A percentile compares a stretch with the other conserved stretches of the same genome.
Evolutionary conservation across 2,797 vertebrate species (phyloP).

Genomic region (Dromococcyx pavoninus): DNA sequence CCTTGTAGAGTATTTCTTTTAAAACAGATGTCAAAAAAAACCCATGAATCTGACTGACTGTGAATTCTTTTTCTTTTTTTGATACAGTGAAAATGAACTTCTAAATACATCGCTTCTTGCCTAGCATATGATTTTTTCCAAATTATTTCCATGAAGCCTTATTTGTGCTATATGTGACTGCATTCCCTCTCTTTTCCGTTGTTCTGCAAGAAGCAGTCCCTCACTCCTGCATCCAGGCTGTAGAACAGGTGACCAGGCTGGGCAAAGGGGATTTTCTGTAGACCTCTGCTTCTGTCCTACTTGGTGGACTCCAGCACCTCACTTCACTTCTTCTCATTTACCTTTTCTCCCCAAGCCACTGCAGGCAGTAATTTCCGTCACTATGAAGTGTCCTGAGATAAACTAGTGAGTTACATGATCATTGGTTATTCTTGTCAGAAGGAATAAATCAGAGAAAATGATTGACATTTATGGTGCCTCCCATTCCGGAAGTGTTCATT

Average conservation of each 20-base stretch:
- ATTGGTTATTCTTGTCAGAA: background rate
- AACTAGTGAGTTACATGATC: background rate
- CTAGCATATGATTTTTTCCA: background rate
- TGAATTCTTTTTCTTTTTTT: background rate
- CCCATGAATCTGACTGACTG: background rate
- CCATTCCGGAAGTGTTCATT: background rate
- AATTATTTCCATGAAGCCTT: background rate
- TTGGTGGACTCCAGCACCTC: background rate
- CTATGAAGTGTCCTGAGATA: background rate
- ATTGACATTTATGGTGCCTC: background rate
- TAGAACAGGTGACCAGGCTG: background rate
- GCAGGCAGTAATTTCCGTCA: background rate
- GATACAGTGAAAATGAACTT: background rate
- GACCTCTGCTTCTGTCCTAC: background rate
- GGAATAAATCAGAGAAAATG: background rate
- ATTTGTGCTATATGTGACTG: background rate
- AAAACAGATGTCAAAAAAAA: background rate
- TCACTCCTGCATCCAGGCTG: background rate
- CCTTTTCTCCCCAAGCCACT: rapidly evolving
- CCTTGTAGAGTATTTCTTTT: background rate
- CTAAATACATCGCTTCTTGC: background rate
- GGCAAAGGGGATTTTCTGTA: background rate
- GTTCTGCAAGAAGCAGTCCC: rapidly evolving
- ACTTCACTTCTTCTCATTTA: background rate
- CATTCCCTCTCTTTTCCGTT: background rate